phyloP scores from a whole-genome alignment of 2,113 vertebrate genomes.

The Cyprinodon tularosa region DNA sequence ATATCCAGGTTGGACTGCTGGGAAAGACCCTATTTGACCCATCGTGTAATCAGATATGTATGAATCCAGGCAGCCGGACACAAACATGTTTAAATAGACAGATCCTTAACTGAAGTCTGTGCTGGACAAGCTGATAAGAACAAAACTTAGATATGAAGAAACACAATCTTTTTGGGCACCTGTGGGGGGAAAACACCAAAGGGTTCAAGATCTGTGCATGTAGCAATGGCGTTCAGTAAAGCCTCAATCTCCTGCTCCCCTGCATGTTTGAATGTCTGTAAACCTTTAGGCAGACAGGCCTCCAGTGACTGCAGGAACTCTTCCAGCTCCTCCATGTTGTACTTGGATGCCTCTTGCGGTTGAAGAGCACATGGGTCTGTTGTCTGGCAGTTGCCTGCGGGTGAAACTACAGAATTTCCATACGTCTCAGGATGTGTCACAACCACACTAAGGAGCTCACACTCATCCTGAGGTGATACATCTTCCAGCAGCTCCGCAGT shows the following conservation, averaged over 20 bases:
- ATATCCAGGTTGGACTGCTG: slow-evolving; percentile 40
- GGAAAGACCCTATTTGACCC: slow-evolving; percentile 56
- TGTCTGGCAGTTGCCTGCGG: slow-evolving; percentile 45
- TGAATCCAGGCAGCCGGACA: slow-evolving; percentile 33
- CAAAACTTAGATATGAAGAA: slow-evolving; percentile 19
- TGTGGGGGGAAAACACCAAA: slow-evolving; percentile 79
- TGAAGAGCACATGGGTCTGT: slow-evolving; percentile 46
- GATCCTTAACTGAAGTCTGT: slow-evolving; percentile 36
- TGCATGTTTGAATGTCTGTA: slow-evolving; percentile 74
- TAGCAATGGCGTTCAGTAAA: slow-evolving; percentile 71
- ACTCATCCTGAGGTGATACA: slow-evolving; percentile 66
- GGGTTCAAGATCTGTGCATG: slow-evolving; percentile 78
- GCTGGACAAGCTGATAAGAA: slow-evolving; percentile 15
- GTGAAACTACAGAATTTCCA: slow-evolving; percentile 50
- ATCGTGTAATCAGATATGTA: slow-evolving; percentile 37
- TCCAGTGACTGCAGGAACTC: slow-evolving; percentile 81
- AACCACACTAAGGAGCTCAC: slow-evolving; percentile 77
- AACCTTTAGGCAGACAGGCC: slow-evolving; percentile 74
- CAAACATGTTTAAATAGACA: slow-evolving; percentile 30
- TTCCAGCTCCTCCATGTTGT: slow-evolving; percentile 79
- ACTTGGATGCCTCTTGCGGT: slow-evolving; percentile 58
- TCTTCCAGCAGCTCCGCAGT: slow-evolving; percentile 78
- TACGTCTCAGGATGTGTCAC: slow-evolving; percentile 76
- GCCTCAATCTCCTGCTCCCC: slow-evolving; percentile 77
- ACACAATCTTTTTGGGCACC: slow-evolving; percentile 81